Base-by-base conservation (phyloP, 2,888 invertebrate genomes). In the Latrodectus hesperus region DNA sequence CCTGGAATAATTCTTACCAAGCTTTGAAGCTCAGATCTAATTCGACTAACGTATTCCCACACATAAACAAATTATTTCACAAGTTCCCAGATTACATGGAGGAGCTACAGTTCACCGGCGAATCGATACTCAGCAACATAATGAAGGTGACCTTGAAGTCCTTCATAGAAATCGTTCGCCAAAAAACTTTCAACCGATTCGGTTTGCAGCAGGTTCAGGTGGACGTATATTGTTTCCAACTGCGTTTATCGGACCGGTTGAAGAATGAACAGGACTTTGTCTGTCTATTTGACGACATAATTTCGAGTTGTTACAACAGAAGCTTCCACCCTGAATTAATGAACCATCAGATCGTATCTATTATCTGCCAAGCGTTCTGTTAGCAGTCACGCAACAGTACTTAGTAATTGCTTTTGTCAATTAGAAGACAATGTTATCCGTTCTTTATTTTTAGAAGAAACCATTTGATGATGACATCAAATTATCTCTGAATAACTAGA, bases 121-220 rank as follows among this genome's bases (percentile, higher is more conserved):
- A 75, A 55, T 87, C 76, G 1, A 73, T 87, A 16, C 38, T 77
- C 22, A 60, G 49, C 12, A 65, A 72, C 65, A 53, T 87, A 12
- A 6, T 87, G 53, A 65, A 68, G 49, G 22, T 16, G 26, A 77
- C 53, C 9, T 60, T 87, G 74, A 87, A 77, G 72, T 81, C 76
- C 10, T 49, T 68, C 17, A n/a, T 81, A 51, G 80, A 87, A 22
- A 51, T 52, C 49, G 52, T 76, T 12, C 76, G 86, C 6, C 67
- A 65, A 12, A 72, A 14, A 22, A 81, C 86, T 22, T 82, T 87
- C 67, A 87, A 65, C 53, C 55, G 22, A n/a, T 87, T 77, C 14
- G 80, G 86, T 22, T 51, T 87, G 22, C 86, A 87, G 65, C 86
- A 87, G 73, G 68, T 87, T 8, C 86, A 87, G 53, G 68, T 87